These are phyloP conservation scores for Callimico goeldii DNA, from an alignment of 2,797 vertebrate species.

Conservation along the genomic window DNA sequence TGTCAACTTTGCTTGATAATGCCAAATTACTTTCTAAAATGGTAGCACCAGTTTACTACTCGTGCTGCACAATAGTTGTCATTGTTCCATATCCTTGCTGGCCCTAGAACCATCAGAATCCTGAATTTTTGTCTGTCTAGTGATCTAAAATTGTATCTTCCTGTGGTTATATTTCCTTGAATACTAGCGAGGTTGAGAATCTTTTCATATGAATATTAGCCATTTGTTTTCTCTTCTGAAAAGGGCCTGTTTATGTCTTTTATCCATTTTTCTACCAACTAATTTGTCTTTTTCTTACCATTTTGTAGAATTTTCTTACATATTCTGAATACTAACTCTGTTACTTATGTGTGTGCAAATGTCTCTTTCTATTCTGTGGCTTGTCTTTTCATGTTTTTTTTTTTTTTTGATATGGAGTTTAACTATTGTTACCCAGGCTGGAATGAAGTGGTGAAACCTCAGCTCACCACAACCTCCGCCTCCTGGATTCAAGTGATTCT, in stretches of 20 bases:
- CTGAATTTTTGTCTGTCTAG: background rate
- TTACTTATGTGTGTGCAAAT: background rate
- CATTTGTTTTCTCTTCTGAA: slow-evolving; percentile 16
- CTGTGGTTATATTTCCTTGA: background rate
- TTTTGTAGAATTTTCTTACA: background rate
- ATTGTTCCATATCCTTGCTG: background rate
- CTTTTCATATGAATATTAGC: background rate
- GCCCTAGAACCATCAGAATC: background rate
- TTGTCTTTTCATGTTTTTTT: background rate
- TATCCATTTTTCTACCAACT: background rate
- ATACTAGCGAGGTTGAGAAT: background rate
- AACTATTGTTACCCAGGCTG: no score
- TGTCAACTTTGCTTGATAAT: background rate
- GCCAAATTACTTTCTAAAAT: background rate
- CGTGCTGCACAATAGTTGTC: background rate
- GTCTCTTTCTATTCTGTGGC: background rate
- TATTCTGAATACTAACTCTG: background rate
- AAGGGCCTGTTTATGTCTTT: background rate
- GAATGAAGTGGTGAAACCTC: no score
- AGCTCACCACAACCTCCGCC: no score
- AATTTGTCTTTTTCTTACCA: background rate
- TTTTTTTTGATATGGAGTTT: no score
- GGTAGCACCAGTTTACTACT: background rate
- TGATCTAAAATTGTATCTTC: background rate
- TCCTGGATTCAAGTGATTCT: no score